These are phyloP conservation scores for Halcyon badia DNA, from an alignment of 2,797 vertebrate species.

Conservation along the genomic window DNA sequence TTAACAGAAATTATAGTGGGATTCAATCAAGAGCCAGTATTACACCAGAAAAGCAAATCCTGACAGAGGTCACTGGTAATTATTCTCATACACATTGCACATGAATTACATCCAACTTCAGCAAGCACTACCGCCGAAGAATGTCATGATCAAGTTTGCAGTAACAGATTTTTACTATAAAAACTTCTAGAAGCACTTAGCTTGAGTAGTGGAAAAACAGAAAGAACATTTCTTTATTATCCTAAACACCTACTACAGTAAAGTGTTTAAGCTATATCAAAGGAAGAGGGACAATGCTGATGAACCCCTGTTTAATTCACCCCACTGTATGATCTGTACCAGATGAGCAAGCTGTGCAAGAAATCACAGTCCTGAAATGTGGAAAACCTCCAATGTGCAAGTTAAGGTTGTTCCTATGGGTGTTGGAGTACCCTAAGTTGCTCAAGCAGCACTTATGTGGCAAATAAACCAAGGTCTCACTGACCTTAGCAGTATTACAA, in stretches of 20 bases:
- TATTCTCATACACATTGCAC: not conserved
- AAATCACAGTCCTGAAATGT: conserved; percentile 12
- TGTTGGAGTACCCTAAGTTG: conserved; percentile 38
- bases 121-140: not conserved
- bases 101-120: not conserved
- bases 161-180: not conserved
- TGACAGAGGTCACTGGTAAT: not conserved
- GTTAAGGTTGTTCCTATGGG: conserved; percentile 38
- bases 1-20: not conserved
- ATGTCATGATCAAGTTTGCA: not conserved
- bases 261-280: not conserved
- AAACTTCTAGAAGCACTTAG: not conserved
- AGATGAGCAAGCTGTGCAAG: conserved; percentile 26
- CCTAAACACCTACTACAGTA: not conserved
- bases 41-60: not conserved
- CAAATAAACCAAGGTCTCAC: conserved; percentile 65
- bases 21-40: not conserved
- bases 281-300: not conserved
- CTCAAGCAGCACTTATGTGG: conserved; percentile 56
- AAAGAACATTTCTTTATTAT: not conserved
- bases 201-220: not conserved
- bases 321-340: not conserved
- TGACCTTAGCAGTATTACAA: conserved; percentile 46
- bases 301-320: not conserved
- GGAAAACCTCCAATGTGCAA: conserved; percentile 26